Base-by-base conservation (phyloP, 2,113 vertebrate species). In the Centropristis striata region DNA sequence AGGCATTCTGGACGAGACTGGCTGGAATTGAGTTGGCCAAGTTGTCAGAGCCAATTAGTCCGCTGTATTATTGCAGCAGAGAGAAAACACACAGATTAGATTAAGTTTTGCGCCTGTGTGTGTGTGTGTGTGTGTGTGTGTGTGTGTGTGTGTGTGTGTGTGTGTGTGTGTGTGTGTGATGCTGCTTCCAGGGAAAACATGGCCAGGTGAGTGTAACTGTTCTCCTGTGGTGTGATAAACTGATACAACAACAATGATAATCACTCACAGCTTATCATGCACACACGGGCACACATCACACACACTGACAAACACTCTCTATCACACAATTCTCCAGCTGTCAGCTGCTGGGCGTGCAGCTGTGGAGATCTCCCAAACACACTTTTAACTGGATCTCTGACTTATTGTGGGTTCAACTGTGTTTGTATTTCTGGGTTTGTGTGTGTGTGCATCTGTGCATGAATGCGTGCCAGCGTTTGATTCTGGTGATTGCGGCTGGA, bases 11-110 rank as follows among this genome's bases (percentile, higher is more conserved):
- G 77, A 83, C 80, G 83, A 90, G 86, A 84, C 90, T 85, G 82
- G 91, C 68, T 92, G 91, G 90, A 93, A 92, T 92, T 86, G 79
- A 92, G 76, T 88, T 85, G 83, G 90, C 70, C 71, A 82, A 81
- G 80, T 92, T 94, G 93, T 93, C 93, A 91, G 90, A 93, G 92
- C 88, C 91, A 94, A 93, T 94, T 94, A 93, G 84, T 85, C 80
- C 46, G 54, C 21, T 61, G 88, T 86, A 90, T 92, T 93, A 92
- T 93, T 87, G 85, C 86, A 76, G 86, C 78, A 71, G 86, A 87
- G 85, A 86, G 80, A 89, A 92, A 85, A 88, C 80, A 90, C 90
- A 87, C 73, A 92, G 87, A 92, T 92, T 92, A 88, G 92, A 92
- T 92, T 86, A 89, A 73, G 63, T 74, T 73, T 64, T 57, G 54